A percentile compares a stretch with the other conserved stretches of the same genome.
Evolutionary conservation across 2,888 invertebrate species (phyloP).

Genomic region (Andrena chrysosceles): DNA sequence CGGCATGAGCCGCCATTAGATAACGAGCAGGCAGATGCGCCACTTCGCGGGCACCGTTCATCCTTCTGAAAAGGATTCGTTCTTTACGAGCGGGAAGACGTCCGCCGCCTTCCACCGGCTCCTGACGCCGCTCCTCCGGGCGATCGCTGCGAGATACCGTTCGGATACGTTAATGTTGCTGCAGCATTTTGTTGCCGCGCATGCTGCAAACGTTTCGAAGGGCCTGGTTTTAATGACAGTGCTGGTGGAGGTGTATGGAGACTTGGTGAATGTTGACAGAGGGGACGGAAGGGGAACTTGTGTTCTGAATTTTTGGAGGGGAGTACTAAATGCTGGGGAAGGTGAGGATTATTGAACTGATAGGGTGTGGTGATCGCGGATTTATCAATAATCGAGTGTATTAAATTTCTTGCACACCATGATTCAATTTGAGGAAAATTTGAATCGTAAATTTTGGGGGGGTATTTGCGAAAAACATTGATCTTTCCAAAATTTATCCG

Average conservation of each 20-base stretch:
- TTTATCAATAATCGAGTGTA: too few relatives aligned
- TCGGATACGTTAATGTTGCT: constrained; percentile 26
- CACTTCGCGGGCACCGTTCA: constrained; percentile 50
- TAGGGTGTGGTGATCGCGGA: too few relatives aligned
- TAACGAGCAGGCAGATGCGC: constrained; percentile 83
- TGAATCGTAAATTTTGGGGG: too few relatives aligned
- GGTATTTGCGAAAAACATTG: too few relatives aligned
- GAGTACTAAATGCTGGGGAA: too few relatives aligned
- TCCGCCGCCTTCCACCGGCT: constrained; percentile 36
- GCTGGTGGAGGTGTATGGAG: neutral
- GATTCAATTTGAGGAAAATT: too few relatives aligned
- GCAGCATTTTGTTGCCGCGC: constrained; percentile 10
- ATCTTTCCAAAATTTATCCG: too few relatives aligned
- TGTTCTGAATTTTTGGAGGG: too few relatives aligned
- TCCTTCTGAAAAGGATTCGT: constrained; percentile 59
- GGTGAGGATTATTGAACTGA: too few relatives aligned
- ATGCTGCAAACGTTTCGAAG: neutral
- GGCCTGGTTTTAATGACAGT: neutral
- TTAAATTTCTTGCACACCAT: too few relatives aligned
- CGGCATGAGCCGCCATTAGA: constrained; percentile 83
- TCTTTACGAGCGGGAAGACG: constrained; percentile 49
- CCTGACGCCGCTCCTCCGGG: constrained; percentile 1
- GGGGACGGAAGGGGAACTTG: too few relatives aligned
- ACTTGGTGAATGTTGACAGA: too few relatives aligned
- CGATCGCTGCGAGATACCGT: constrained; percentile 35